Evolutionary conservation across 2,888 invertebrate species (phyloP), one percentile per base, ranked within the genome.

Genomic region (Argyresthia goedartella): DNA sequence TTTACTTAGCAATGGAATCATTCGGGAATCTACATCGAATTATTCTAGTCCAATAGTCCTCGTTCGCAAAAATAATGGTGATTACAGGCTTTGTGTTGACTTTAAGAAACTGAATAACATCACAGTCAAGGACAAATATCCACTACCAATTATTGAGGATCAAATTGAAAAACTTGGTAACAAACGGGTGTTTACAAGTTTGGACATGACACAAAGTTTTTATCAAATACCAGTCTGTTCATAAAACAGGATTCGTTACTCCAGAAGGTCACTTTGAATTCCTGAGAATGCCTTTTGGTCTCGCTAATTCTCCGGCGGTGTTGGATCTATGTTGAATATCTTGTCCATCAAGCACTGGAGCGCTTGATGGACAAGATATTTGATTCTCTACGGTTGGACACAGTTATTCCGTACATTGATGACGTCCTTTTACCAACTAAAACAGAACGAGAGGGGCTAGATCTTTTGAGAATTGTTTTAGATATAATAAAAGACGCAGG

Each of bases 31-130:
- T 10, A 25, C 8, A 11, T 51, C 51, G 4, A 14, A 36, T 36
- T 51, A 45, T 15, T 15, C 45, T 10, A 51, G 45, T 35, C 51
- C 51, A n/a, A 44, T 50, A 11, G 7, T 50, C 4, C 8, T 50
- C 3, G 50, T 51, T 10, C n/a, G 16, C 1, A 51, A 45, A 15
- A 51, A 51, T 9, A 45, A 13, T 11, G 45, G 45, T 15, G 43
- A 50, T 1, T 10, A 13, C 9, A 42, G 43, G 14, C 50, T 43
- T 39, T 49, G 49, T 39, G 41, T 49, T 1, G 49, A 49, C 16
- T 49, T 14, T 13, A 51, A 54, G 49, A 53, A 49, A 52, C 53
- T 50, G 49, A 57, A 57, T 54, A 53, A 15, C 16, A 49, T 25
- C 13, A 49, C 49, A 9, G 41, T 49, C 11, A 50, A 50, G 36